phyloP scores from a whole-genome alignment of 1,140 invertebrate species.

The Venturia canescens region DNA sequence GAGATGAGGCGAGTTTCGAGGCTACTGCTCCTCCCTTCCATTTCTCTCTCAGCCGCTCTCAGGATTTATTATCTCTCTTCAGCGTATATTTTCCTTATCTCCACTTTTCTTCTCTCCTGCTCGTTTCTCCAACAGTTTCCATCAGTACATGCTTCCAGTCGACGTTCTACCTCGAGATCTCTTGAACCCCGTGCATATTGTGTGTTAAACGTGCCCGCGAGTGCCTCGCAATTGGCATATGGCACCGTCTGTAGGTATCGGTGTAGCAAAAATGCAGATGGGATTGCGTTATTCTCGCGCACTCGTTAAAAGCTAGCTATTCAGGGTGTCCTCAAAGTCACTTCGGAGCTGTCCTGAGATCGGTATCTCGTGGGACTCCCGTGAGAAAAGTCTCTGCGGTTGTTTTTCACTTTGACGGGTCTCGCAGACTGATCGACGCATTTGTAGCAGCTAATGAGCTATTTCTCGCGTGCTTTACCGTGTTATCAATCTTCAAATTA shows the following conservation, averaged over 20 bases:
- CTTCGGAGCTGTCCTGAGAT: no score
- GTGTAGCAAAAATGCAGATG: constrained; percentile 50
- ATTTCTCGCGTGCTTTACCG: no score
- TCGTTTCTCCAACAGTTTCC: not conserved
- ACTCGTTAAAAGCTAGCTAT: not conserved
- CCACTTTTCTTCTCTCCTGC: constrained; percentile 27
- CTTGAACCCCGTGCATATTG: not conserved
- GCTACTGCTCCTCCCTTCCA: constrained; percentile 38
- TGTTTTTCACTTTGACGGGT: no score
- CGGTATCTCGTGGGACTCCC: no score
- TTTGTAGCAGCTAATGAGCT: no score
- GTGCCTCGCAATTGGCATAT: constrained; percentile 6
- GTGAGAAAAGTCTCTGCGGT: no score
- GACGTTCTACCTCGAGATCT: constrained; percentile 14
- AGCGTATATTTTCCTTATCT: constrained; percentile 24
- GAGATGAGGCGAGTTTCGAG: constrained; percentile 42
- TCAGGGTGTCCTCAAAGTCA: not conserved
- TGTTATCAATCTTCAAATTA: no score
- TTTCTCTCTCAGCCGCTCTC: constrained; percentile 1
- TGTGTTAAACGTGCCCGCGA: constrained; percentile 11
- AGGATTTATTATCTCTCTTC: constrained; percentile 27
- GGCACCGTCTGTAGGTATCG: constrained; percentile 8
- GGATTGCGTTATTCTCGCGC: constrained; percentile 52
- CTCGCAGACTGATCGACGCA: no score
- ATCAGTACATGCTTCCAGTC: not conserved